A percentile compares a stretch with the other conserved stretches of the same genome.
Evolutionary conservation across 2,888 invertebrate species (phyloP).

Genomic region (Neoitamus cyanurus): DNA sequence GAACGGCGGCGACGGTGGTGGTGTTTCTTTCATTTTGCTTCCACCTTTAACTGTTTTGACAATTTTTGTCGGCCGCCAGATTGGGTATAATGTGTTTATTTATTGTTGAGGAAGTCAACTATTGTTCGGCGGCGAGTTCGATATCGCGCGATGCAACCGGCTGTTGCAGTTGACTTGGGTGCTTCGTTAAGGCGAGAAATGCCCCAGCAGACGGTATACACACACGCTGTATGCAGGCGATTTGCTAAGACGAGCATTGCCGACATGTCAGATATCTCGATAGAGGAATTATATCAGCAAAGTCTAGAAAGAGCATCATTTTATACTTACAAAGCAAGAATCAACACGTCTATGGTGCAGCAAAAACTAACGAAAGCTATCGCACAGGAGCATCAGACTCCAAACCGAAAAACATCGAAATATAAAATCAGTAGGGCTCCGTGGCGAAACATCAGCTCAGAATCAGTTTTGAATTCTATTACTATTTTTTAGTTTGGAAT

Average conservation of each 20-base stretch:
- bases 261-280: background rate
- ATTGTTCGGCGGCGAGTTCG: conserved; percentile 47
- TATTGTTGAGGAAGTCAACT: conserved; percentile 55
- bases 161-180: background rate
- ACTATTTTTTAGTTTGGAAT: too few relatives aligned
- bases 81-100: conserved; percentile 56
- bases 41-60: conserved; percentile 53
- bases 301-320: background rate
- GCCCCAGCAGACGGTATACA: background rate
- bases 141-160: background rate
- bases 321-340: background rate
- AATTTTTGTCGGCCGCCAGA: conserved; percentile 54
- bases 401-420: too few relatives aligned
- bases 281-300: background rate
- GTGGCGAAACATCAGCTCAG: too few relatives aligned
- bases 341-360: background rate
- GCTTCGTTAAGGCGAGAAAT: background rate
- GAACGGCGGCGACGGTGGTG: conserved; percentile 50
- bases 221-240: background rate
- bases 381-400: too few relatives aligned
- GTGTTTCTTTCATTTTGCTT: conserved; percentile 52
- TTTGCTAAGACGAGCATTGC: background rate
- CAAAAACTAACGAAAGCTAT: background rate
- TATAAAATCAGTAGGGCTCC: too few relatives aligned
- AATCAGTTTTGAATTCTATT: too few relatives aligned